These are phyloP conservation scores for Cirrhinus mrigala DNA, from an alignment of 2,797 vertebrate species.

Conservation along the genomic window DNA sequence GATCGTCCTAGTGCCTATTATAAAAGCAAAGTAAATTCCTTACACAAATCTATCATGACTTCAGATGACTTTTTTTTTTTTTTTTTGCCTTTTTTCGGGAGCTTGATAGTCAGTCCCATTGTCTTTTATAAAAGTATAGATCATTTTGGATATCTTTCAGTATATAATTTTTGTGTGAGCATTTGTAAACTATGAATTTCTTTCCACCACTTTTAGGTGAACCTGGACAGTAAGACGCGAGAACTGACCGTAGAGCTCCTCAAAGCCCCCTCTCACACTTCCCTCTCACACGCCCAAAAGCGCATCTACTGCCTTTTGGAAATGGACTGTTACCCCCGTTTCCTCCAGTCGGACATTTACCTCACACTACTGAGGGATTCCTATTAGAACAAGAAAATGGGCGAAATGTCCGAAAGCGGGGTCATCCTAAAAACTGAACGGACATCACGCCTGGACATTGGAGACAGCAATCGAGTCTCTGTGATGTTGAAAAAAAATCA, in stretches of 20 bases:
- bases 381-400: conserved; percentile 51
- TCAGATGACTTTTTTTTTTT: not conserved
- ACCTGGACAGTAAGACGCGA: conserved; percentile 83
- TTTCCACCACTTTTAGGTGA: conserved; percentile 73
- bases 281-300: conserved; percentile 80
- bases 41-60: not conserved
- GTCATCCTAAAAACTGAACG: conserved; percentile 11
- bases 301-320: conserved; percentile 84
- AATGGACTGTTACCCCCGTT: conserved; percentile 84
- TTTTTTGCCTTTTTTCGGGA: not conserved
- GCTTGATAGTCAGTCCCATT: not conserved
- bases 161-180: not conserved
- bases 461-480: not conserved
- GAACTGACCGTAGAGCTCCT: conserved; percentile 82
- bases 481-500: conserved; percentile 10
- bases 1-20: not conserved
- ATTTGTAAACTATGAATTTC: not conserved
- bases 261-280: conserved; percentile 79
- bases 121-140: not conserved
- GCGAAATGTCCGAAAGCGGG: not conserved
- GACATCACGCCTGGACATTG: not conserved
- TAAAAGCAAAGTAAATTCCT: not conserved
- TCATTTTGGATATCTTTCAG: not conserved
- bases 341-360: conserved; percentile 83
- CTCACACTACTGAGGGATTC: conserved; percentile 69